Conservation (phyloP, 2,113 vertebrate species). For the Triplophysa rosa region DNA sequence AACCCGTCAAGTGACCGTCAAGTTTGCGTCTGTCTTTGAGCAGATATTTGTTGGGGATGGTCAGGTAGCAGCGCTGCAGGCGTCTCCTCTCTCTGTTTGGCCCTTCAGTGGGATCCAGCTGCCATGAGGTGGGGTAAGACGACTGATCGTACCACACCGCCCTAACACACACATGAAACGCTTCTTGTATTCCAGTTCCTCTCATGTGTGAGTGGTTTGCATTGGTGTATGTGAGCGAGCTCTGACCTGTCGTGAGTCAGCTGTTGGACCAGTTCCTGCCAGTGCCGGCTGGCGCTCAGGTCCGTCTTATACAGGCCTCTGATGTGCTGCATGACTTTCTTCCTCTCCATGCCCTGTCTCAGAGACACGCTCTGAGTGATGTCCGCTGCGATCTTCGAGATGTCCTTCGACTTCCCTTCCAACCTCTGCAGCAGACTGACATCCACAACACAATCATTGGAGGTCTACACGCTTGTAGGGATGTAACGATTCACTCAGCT, state of each 20-base stretch:
- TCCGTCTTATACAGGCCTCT: constrained; percentile 91
- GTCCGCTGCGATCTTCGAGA: constrained; percentile 96
- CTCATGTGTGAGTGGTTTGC: neutral
- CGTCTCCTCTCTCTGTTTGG: constrained; percentile 93
- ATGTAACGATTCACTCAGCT: too few relatives aligned
- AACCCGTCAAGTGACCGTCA: constrained; percentile 84
- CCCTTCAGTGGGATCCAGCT: constrained; percentile 94
- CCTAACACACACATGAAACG: constrained; percentile 63
- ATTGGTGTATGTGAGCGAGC: neutral
- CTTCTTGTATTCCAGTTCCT: neutral
- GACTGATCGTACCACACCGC: constrained; percentile 92
- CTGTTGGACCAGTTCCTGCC: constrained; percentile 96
- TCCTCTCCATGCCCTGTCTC: constrained; percentile 93
- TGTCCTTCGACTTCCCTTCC: constrained; percentile 92
- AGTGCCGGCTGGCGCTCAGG: constrained; percentile 91
- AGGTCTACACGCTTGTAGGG: too few relatives aligned
- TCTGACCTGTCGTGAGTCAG: constrained; percentile 90
- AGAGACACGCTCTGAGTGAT: constrained; percentile 95
- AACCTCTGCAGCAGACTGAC: constrained; percentile 91
- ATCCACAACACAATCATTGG: neutral
- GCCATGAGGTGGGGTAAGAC: constrained; percentile 94
- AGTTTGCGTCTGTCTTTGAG: constrained; percentile 88
- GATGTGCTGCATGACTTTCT: constrained; percentile 97
- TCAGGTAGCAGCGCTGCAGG: constrained; percentile 93
- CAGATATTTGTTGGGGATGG: constrained; percentile 97